A percentile compares a stretch with the other conserved stretches of the same genome.
Evolutionary conservation across 2,113 vertebrate species (phyloP).

Genomic region (Emydocephalus ijimae): DNA sequence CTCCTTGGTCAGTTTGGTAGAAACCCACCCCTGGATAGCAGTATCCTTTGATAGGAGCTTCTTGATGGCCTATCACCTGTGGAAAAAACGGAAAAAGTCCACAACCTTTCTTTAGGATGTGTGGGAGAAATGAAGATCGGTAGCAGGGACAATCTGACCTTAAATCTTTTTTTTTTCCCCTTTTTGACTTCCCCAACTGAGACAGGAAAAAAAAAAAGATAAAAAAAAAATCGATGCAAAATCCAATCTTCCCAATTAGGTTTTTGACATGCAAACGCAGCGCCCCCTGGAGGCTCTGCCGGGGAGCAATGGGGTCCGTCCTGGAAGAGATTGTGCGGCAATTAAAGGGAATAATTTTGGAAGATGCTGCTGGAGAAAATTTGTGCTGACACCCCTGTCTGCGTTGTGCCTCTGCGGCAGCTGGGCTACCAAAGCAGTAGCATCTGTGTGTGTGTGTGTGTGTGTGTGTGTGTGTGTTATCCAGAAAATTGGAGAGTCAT

Average conservation of each 20-base stretch:
- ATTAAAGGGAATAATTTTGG: not conserved
- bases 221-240: not conserved
- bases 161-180: not conserved
- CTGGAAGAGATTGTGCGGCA: not conserved
- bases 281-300: not conserved
- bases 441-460: too few species aligned
- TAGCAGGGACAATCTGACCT: not conserved
- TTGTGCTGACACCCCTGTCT: not conserved
- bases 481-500: conserved; percentile 2
- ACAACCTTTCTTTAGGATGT: not conserved
- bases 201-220: not conserved
- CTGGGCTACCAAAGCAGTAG: not conserved
- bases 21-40: too few species aligned
- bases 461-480: not conserved
- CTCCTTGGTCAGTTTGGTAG: too few species aligned
- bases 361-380: not conserved
- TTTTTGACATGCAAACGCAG: not conserved
- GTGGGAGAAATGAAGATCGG: too few species aligned
- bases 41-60: not conserved
- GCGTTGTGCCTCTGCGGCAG: not conserved
- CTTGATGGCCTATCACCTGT: not conserved
- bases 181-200: too few species aligned
- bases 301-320: too few species aligned
- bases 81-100: too few species aligned
- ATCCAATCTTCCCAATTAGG: not conserved